Base-by-base conservation (phyloP, 2,888 invertebrate species). In the Bellardia bayeri region DNA sequence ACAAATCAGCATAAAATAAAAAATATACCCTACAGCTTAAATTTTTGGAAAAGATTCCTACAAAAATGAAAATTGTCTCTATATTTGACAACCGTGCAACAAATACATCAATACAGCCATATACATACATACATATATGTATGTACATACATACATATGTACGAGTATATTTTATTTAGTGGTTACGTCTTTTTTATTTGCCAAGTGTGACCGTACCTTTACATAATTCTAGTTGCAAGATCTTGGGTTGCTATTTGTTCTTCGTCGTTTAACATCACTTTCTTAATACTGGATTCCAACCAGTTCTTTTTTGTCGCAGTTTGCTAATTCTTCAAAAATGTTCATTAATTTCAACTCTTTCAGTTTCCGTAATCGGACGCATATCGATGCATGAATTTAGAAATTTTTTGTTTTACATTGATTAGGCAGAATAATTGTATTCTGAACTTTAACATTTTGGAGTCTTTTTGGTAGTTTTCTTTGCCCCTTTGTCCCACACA, bases 301-400 rank as follows among this genome's bases (percentile, higher is more conserved):
- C 16, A 76, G 51, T 64, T n/a, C n/a, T n/a, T 49, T 76, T 63
- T 76, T 49, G 76, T 64, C 76, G 49, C 14, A 76, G 45, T 75
- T 82, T 66, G n/a, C 42, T 56, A 40, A 42, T 23, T 45, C 40
- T 64, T 11, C 54, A 74, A 74, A 72, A 82, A 72, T 82, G 11
- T 74, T 74, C 14, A 66, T 76, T 74, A 68, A 82, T 75, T 51
- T 66, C 16, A 5, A 69, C 23, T 14, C 69, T 58, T 8, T 83
- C 71, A 69, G 56, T 33, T 71, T 78, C 78, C 11, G 49, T 13
- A 63, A 83, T 69, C 23, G 23, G 23, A 23, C 23, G 23, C 61
- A 69, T 76, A 14, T 33, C 49, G 58, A 75, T 42, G 66, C 75
- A 82, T 45, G 66, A 45, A 68, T 64, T 82, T 51, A 23, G 75